These are phyloP conservation scores for Leucophora obtusa DNA, from an alignment of 2,888 invertebrate species.

Conservation along the genomic window DNA sequence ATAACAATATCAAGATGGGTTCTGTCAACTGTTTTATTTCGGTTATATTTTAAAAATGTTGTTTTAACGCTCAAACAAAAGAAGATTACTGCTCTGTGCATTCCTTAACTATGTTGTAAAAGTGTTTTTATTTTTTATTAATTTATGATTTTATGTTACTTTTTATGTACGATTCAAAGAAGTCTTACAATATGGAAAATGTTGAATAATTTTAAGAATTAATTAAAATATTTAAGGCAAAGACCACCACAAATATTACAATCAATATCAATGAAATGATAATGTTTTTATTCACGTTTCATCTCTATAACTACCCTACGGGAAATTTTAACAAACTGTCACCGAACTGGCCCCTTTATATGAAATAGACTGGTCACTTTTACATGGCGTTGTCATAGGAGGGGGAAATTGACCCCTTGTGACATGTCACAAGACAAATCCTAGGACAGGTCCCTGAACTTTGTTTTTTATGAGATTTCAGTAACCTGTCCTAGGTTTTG, in stretches of 20 bases:
- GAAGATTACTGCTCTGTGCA: constrained; percentile 18
- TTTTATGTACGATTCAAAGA: constrained; percentile 21
- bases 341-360: no score
- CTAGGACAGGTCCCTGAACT: no score
- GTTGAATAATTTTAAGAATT: constrained; percentile 54
- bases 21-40: not conserved
- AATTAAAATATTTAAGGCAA: not conserved
- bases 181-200: constrained; percentile 31
- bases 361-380: no score
- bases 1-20: not conserved
- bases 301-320: no score
- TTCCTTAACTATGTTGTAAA: constrained; percentile 31
- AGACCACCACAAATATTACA: not conserved
- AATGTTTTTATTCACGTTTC: no score
- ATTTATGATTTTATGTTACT: constrained; percentile 22
- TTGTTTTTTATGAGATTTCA: no score
- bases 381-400: no score
- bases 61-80: constrained; percentile 31
- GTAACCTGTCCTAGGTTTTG: no score
- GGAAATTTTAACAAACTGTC: no score
- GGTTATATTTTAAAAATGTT: constrained; percentile 7
- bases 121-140: not conserved
- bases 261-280: no score
- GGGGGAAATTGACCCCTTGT: no score
- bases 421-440: no score